These are phyloP conservation scores for Onychomys arenicola DNA, from an alignment of 2,797 vertebrate species.

Conservation along the genomic window DNA sequence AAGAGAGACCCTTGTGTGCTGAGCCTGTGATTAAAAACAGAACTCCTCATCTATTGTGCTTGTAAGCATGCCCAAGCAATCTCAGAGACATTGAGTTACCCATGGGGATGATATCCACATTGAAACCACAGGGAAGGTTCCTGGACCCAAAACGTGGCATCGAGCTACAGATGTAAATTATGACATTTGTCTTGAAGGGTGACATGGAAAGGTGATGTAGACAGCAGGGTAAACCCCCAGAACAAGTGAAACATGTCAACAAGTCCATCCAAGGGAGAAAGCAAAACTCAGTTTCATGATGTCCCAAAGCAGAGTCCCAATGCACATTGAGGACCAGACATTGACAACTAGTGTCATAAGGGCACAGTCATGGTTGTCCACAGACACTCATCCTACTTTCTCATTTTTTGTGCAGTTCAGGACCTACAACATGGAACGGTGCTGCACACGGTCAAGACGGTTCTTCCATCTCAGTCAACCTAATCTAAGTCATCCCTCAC, in stretches of 20 bases:
- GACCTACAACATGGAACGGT: not conserved
- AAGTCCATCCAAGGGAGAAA: fast-evolving
- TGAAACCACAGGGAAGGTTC: not conserved
- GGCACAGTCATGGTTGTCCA: not conserved
- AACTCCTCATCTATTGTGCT: not conserved
- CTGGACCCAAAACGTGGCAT: not conserved
- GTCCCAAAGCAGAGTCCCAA: not conserved
- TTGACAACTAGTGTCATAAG: not conserved
- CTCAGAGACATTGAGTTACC: too few relatives aligned
- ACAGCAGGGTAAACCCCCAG: not conserved
- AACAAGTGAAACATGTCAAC: not conserved
- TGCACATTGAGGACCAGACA: not conserved
- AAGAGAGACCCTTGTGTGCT: not conserved
- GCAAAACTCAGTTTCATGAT: too few relatives aligned
- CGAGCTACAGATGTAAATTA: not conserved
- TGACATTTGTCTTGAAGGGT: not conserved
- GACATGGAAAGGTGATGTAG: not conserved
- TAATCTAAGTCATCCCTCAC: not conserved
- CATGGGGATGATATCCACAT: not conserved
- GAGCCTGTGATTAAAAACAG: not conserved
- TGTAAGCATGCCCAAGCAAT: not conserved
- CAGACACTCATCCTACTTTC: not conserved
- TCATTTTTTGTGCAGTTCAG: not conserved
- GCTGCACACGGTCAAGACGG: not conserved
- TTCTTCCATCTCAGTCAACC: not conserved